Base-by-base conservation (phyloP, 2,888 invertebrate genomes). In the Scaptomyza parva region DNA sequence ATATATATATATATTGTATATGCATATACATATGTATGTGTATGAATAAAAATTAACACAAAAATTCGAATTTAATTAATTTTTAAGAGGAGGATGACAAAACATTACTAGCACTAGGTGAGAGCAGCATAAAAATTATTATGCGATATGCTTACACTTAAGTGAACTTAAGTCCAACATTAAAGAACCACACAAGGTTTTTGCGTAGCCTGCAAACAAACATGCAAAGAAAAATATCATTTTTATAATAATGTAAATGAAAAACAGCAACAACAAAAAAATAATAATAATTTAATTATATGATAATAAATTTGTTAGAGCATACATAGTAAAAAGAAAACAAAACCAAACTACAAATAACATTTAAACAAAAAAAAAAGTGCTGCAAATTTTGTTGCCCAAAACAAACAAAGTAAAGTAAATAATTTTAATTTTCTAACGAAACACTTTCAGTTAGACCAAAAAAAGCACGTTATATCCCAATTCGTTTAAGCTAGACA, bases 21-120 rank as follows among this genome's bases (percentile, higher is more conserved):
- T 71, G 68, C 64, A 67, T 76, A 65, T 77, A 35, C 41, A 37
- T 51, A 76, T 57, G 60, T 74, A 44, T 68, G 41, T 35, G 62
- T 63, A 73, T 66, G 61, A 65, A 83, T 67, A 69, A 80, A 89
- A 87, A 84, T 89, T 89, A 90, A 89, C 90, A 90, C 90, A 90
- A 88, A 90, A 90, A 89, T 90, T 90, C 90, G 90, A 90, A 90
- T 90, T 90, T 90, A 90, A 90, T 82, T 90, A 90, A 86, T 88
- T 86, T 76, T 90, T 90, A 90, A 90, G 68, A 73, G 73, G 66
- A 51, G 63, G 64, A 77, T 76, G 61, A n/a, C n/a, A n/a, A n/a
- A 55, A 50, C 68, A 70, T 43, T 73, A n/a, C n/a, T 84, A 88
- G 86, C 63, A 76, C 69, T 81, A 86, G 76, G 72, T 66, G 63